Conservation (phyloP, 1,140 invertebrate species). For the Drosophila miranda region DNA sequence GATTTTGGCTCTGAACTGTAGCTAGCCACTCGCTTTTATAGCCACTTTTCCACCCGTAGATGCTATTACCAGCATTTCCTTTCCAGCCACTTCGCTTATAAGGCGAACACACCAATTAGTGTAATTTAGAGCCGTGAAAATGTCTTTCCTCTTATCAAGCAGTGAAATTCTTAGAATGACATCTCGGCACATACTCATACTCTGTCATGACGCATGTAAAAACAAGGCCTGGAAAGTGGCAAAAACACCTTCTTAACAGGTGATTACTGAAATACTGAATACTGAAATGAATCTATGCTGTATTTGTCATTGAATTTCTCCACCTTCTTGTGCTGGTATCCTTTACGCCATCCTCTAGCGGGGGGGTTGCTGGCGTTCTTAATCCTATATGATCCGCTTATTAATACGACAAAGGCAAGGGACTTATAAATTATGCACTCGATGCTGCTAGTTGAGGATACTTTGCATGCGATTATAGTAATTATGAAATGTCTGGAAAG, state of each 20-base stretch:
- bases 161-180: conserved; percentile 5
- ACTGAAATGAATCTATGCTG: too few relatives aligned
- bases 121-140: conserved; percentile 29
- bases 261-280: too few relatives aligned
- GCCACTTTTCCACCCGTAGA: neutral
- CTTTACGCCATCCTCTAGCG: neutral
- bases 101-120: conserved; percentile 43
- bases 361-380: neutral
- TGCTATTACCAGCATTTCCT: conserved; percentile 52
- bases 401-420: too few relatives aligned
- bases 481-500: too few relatives aligned
- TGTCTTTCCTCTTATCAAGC: conserved; percentile 17
- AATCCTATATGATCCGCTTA: too few relatives aligned
- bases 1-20: conserved; percentile 17
- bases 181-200: neutral
- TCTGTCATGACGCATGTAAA: neutral
- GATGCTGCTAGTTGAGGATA: too few relatives aligned
- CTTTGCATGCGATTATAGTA: too few relatives aligned
- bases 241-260: too few relatives aligned
- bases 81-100: conserved; percentile 49
- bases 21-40: conserved; percentile 56
- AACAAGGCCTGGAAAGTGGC: conserved; percentile 11
- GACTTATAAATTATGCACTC: too few relatives aligned
- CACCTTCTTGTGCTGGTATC: too few relatives aligned
- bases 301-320: too few relatives aligned